Conservation (phyloP, 2,797 vertebrate genomes). For the Notolepis coatsorum region DNA sequence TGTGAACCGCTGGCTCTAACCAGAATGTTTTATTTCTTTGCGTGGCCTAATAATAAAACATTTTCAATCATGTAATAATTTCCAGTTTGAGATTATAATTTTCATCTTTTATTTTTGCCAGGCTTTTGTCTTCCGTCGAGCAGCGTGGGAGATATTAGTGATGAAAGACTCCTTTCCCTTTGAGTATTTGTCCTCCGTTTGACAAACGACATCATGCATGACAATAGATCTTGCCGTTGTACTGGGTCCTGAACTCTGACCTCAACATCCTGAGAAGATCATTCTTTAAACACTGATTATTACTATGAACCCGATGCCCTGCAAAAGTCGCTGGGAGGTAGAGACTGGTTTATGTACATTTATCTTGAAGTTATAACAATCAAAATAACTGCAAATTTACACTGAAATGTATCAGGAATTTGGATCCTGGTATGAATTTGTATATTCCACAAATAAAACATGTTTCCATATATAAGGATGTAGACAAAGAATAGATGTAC, state of each 20-base stretch:
- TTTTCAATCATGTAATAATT: conserved; percentile 41
- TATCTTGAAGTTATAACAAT: background rate
- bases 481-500: too few relatives aligned
- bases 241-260: conserved; percentile 58
- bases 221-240: conserved; percentile 61
- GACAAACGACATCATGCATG: conserved; percentile 56
- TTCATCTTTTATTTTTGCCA: background rate
- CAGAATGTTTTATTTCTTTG: conserved; percentile 32
- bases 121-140: background rate
- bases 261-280: conserved; percentile 53
- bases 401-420: too few relatives aligned
- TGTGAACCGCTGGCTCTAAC: conserved; percentile 43
- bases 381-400: too few relatives aligned
- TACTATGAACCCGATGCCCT: conserved; percentile 48
- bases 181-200: conserved; percentile 7
- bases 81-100: background rate
- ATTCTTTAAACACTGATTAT: conserved; percentile 63
- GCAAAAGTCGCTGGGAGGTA: conserved; percentile 4
- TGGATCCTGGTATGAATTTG: too few relatives aligned
- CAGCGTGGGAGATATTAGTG: conserved; percentile 42
- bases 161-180: conserved; percentile 31
- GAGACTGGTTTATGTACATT: background rate
- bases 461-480: too few relatives aligned
- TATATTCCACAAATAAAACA: too few relatives aligned
- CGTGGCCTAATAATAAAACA: conserved; percentile 59